A percentile compares a stretch with the other conserved stretches of the same genome.
Conservation (phyloP, 2,888 invertebrate genomes). For the Junonia oenone region DNA sequence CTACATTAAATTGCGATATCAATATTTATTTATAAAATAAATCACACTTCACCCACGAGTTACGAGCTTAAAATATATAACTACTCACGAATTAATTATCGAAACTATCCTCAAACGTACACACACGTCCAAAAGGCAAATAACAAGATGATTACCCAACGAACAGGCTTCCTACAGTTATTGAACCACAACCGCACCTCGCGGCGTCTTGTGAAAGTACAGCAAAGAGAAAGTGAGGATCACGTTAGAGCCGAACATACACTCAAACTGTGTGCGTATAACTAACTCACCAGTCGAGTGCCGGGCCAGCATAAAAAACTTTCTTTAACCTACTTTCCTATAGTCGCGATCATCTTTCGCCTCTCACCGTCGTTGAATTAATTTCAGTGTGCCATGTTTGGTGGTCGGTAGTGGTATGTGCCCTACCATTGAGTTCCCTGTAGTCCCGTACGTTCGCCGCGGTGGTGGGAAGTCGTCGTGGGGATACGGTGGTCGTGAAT, state of each 20-base stretch:
- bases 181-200: constrained; percentile 68
- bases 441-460: constrained; percentile 60
- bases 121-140: constrained; percentile 19
- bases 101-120: constrained; percentile 10
- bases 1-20: neutral
- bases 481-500: constrained; percentile 54
- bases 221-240: constrained; percentile 74
- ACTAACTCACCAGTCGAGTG: constrained; percentile 58
- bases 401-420: constrained; percentile 68
- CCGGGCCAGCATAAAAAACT: constrained; percentile 68
- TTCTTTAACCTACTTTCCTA: constrained; percentile 80
- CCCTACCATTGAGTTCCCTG: constrained; percentile 69
- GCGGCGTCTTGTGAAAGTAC: constrained; percentile 73
- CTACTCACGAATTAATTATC: constrained; percentile 11
- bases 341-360: constrained; percentile 64
- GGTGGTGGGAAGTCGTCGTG: constrained; percentile 68
- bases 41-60: neutral
- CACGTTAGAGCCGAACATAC: constrained; percentile 56
- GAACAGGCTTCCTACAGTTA: constrained; percentile 45
- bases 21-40: constrained; percentile 8
- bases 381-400: constrained; percentile 65
- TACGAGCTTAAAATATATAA: neutral
- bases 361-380: constrained; percentile 59
- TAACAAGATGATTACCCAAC: constrained; percentile 31
- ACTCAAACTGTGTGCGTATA: constrained; percentile 52